Evolutionary conservation across 2,888 invertebrate species (phyloP).

Genomic region (Lepas anatifera): DNA sequence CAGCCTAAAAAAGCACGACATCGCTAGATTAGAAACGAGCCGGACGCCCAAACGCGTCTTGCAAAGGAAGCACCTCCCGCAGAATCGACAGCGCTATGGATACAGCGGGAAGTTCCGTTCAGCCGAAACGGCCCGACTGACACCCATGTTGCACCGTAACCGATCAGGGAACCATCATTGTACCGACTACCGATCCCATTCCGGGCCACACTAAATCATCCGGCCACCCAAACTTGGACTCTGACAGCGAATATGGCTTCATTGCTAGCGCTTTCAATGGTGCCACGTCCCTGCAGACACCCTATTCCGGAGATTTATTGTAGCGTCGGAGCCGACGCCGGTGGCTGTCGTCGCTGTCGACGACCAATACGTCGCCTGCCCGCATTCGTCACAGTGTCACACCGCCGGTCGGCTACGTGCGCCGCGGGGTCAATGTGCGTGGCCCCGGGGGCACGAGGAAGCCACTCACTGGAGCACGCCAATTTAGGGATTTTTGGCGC

Average conservation of each 20-base stretch:
- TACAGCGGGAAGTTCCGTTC: no score
- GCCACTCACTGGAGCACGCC: no score
- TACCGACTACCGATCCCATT: no score
- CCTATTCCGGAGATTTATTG: conserved; percentile 7
- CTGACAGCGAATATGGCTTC: conserved; percentile 11
- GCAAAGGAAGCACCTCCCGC: no score
- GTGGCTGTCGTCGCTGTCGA: not conserved
- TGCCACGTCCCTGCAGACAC: not conserved
- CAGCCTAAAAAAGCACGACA: no score
- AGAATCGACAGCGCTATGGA: no score
- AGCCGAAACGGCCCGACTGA: not conserved
- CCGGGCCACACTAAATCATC: not conserved
- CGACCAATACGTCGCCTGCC: not conserved
- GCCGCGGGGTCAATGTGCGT: no score
- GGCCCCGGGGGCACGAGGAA: no score
- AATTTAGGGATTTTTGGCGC: no score
- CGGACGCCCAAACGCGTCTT: no score
- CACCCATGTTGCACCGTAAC: not conserved
- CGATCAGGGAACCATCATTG: no score
- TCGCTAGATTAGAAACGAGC: no score
- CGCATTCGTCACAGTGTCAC: not conserved
- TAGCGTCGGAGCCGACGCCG: not conserved
- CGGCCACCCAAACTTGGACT: not conserved
- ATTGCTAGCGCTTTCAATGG: conserved; percentile 8
- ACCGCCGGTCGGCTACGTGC: not conserved